These are phyloP conservation scores for Pachydiplax longipennis DNA, from an alignment of 2,888 invertebrate genomes.

Conservation along the genomic window DNA sequence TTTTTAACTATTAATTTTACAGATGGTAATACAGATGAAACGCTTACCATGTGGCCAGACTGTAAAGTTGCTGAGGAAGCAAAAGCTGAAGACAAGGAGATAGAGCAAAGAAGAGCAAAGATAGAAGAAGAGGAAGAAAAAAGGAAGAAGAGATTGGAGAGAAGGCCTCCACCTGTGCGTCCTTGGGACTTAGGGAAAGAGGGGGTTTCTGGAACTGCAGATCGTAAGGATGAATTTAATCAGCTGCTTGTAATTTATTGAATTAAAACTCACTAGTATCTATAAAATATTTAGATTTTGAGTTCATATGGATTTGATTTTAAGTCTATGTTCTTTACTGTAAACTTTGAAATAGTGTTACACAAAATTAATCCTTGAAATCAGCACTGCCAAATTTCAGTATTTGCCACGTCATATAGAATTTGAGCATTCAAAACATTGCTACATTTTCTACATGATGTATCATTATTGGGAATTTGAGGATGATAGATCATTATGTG, in stretches of 20 bases:
- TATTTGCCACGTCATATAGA: too few species aligned
- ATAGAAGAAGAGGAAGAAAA: constrained; percentile 49
- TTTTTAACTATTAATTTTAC: background rate
- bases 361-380: too few species aligned
- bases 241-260: too few species aligned
- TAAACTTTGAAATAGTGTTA: too few species aligned
- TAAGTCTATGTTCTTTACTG: too few species aligned
- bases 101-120: constrained; percentile 50
- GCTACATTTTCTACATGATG: too few species aligned
- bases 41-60: constrained; percentile 45
- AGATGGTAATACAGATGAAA: constrained; percentile 45
- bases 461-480: too few species aligned
- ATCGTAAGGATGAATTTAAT: background rate
- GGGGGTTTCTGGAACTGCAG: background rate
- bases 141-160: constrained; percentile 49
- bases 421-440: too few species aligned
- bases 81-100: constrained; percentile 52
- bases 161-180: constrained; percentile 63
- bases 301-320: background rate
- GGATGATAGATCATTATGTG: too few species aligned
- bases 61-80: constrained; percentile 56
- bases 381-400: too few species aligned
- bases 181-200: constrained; percentile 74
- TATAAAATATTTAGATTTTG: background rate
- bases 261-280: too few species aligned